Evolutionary conservation across 2,113 vertebrate species (phyloP), one percentile per base, ranked within the genome.

Genomic region (Pyrgilauda ruficollis): DNA sequence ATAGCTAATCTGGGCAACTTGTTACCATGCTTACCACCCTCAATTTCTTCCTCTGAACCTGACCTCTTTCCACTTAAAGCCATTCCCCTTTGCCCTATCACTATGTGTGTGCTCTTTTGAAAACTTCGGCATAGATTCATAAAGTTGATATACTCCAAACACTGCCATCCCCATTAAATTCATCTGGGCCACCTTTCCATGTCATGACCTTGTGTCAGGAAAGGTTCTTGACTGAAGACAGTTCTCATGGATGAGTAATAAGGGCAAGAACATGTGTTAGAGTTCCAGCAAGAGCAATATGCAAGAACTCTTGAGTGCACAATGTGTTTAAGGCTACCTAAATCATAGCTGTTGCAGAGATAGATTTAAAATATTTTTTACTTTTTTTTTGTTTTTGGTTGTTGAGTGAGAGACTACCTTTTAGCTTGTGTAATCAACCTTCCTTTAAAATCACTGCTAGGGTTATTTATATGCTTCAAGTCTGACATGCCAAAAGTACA

Each of bases 401-500:
- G 6, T 22, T 49, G 13, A 16, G 30, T 73, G 4, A 43, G 8
- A 87, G 3, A 30, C 13, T 52, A 15, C 7, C 13, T 61, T 59
- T 78, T 22, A 69, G 4, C 18, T 89, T 31, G 7, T 52, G 3
- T 22, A 19, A 79, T 89, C 35, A 53, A 9, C 16, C 13, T 78
- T 62, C 49, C 17, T 28, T 91, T 81, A 55, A 67, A 58, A 67
- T 6, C 22, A n/a, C 13, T 68, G 7, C 5, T 12, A 55, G 28
- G 3, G 20, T 66, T 62, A 50, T 11, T 53, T 35, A 15, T 0
- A 28, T 16, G 4, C 15, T 74, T 91, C 63, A 70, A 63, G 20
- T 41, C 15, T 68, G 58, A 30, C 0, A 0, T 39, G 27, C 5
- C 10, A 17, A 39, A 78, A 64, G 37, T 66, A 41, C 21, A 53